These are phyloP conservation scores for Hyperoplus lanceolatus DNA, from an alignment of 2,797 vertebrate genomes.

Conservation along the genomic window DNA sequence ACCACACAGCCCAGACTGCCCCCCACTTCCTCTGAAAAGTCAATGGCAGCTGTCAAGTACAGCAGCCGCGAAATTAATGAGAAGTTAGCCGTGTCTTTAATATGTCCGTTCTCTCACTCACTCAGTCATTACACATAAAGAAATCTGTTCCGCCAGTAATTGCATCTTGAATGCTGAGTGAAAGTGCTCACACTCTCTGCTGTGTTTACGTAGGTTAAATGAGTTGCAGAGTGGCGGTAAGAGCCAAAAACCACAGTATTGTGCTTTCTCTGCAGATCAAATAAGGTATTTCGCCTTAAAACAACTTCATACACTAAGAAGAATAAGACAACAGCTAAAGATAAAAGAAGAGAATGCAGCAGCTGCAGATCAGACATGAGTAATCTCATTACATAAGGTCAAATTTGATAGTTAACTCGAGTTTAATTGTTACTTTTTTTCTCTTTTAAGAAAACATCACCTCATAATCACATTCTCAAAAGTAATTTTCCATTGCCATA, in stretches of 20 bases:
- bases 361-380: slow-evolving; percentile 2
- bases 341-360: slow-evolving; percentile 7
- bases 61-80: slow-evolving; percentile 72
- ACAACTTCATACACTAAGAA: slow-evolving; percentile 28
- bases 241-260: slow-evolving; percentile 53
- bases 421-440: slow-evolving; percentile 1
- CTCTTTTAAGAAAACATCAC: not conserved
- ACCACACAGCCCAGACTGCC: slow-evolving; percentile 52
- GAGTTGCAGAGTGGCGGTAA: slow-evolving; percentile 60
- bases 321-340: slow-evolving; percentile 9
- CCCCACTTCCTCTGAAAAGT: slow-evolving; percentile 39
- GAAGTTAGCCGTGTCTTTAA: slow-evolving; percentile 73
- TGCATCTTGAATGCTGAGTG: slow-evolving; percentile 68
- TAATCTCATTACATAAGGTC: not conserved
- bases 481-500: slow-evolving; percentile 11
- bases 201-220: slow-evolving; percentile 67
- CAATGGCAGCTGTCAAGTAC: slow-evolving; percentile 68
- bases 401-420: slow-evolving; percentile 5
- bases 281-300: slow-evolving; percentile 51
- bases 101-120: slow-evolving; percentile 68
- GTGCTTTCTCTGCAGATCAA: slow-evolving; percentile 51
- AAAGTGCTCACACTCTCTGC: slow-evolving; percentile 58
- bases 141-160: slow-evolving; percentile 71
- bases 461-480: slow-evolving; percentile 13
- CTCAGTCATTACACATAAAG: slow-evolving; percentile 65